These are phyloP conservation scores for Amblyjoppa fuscipennis DNA, from an alignment of 2,888 invertebrate species.

Conservation along the genomic window DNA sequence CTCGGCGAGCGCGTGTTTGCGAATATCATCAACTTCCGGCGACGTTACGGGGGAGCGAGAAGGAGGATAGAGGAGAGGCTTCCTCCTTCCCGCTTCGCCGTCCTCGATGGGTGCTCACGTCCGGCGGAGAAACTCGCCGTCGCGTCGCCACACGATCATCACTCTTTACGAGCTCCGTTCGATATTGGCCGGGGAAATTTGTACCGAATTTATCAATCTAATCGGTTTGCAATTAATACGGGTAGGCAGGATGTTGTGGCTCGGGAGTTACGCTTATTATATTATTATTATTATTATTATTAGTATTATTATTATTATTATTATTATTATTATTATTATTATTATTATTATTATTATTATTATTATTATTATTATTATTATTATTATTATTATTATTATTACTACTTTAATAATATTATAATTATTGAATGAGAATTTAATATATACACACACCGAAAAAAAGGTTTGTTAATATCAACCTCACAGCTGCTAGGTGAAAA, in stretches of 20 bases:
- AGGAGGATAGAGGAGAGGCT: slow-evolving; percentile 1
- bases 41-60: slow-evolving; percentile 24
- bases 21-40: slow-evolving; percentile 66
- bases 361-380: not conserved
- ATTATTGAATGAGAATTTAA: too few relatives aligned
- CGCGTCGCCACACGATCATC: slow-evolving; percentile 54
- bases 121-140: slow-evolving; percentile 50
- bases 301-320: not conserved
- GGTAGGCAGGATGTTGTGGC: not conserved
- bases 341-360: not conserved
- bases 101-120: slow-evolving; percentile 54
- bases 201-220: not conserved
- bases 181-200: not conserved
- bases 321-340: not conserved
- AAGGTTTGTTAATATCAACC: too few relatives aligned
- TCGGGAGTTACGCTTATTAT: not conserved
- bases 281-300: not conserved
- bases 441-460: too few relatives aligned
- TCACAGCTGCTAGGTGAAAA: too few relatives aligned
- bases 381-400: not conserved
- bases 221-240: not conserved
- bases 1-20: slow-evolving; percentile 58
- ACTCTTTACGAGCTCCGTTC: slow-evolving; percentile 37
- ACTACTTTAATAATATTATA: not conserved
- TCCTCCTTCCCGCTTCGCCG: slow-evolving; percentile 11